Evolutionary conservation across 2,113 vertebrate species (phyloP).

Genomic region (Athene noctua): DNA sequence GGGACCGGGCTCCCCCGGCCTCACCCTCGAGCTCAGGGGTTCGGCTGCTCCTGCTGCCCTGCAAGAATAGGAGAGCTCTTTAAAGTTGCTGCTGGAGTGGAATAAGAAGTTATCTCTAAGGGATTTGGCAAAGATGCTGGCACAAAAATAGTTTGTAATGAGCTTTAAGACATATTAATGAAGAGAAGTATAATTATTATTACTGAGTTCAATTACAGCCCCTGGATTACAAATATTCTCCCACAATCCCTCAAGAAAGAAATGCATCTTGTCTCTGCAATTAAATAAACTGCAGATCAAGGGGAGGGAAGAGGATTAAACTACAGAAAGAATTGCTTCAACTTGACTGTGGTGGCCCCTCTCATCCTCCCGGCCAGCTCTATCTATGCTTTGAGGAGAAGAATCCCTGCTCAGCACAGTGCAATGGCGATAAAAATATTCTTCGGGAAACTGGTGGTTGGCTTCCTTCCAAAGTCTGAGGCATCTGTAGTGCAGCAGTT

Average conservation of each 20-base stretch:
- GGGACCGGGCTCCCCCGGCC: neutral
- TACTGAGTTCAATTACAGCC: slow-evolving; percentile 56
- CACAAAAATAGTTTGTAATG: slow-evolving; percentile 63
- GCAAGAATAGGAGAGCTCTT: neutral
- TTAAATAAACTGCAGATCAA: slow-evolving; percentile 48
- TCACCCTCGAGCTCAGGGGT: neutral
- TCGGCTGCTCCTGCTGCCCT: neutral
- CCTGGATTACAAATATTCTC: slow-evolving; percentile 61
- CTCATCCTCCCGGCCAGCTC: neutral
- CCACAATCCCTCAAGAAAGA: slow-evolving; percentile 58
- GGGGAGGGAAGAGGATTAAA: slow-evolving; percentile 53
- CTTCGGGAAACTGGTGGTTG: neutral
- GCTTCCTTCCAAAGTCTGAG: neutral
- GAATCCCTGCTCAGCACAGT: neutral
- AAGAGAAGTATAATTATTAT: slow-evolving; percentile 63
- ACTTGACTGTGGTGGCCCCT: slow-evolving; percentile 19
- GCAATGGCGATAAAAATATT: neutral
- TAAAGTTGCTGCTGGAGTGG: neutral
- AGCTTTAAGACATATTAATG: slow-evolving; percentile 60
- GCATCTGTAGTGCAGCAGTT: slow-evolving; percentile 22
- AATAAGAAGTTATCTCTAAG: slow-evolving; percentile 37
- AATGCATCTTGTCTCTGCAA: slow-evolving; percentile 32
- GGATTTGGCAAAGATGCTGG: slow-evolving; percentile 54
- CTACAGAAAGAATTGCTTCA: slow-evolving; percentile 15
- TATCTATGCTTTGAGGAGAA: neutral